A percentile compares a stretch with the other conserved stretches of the same genome.
Evolutionary conservation across 2,888 invertebrate genomes (phyloP).

Genomic region (Acronicta psi): DNA sequence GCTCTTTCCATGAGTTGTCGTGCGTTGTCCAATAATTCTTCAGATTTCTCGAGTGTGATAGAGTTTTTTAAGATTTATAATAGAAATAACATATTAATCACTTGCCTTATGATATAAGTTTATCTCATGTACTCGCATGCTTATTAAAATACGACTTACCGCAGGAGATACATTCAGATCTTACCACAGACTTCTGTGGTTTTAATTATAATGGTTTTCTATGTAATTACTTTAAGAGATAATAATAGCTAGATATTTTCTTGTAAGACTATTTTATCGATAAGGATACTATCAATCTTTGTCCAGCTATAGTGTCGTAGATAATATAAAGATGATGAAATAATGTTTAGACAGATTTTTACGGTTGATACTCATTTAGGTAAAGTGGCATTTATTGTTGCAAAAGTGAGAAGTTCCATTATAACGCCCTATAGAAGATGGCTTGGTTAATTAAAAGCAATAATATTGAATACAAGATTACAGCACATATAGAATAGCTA

Average conservation of each 20-base stretch:
- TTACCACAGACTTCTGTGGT: conserved; percentile 43
- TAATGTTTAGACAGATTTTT: conserved; percentile 59
- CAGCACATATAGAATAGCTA: conserved; percentile 51
- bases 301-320: conserved; percentile 68
- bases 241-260: conserved; percentile 65
- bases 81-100: conserved; percentile 60
- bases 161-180: conserved; percentile 44
- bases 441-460: conserved; percentile 50
- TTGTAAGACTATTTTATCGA: conserved; percentile 64
- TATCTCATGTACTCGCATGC: conserved; percentile 78
- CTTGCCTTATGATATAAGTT: conserved; percentile 79
- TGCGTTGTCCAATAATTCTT: conserved; percentile 61
- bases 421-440: conserved; percentile 33
- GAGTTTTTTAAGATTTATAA: conserved; percentile 37
- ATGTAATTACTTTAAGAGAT: conserved; percentile 59
- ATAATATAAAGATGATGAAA: conserved; percentile 53
- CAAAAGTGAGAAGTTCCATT: conserved; percentile 44
- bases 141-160: conserved; percentile 64
- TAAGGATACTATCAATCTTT: conserved; percentile 66
- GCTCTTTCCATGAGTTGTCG: conserved; percentile 58
- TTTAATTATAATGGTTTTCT: conserved; percentile 61
- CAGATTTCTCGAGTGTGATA: conserved; percentile 63
- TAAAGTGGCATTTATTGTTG: conserved; percentile 56
- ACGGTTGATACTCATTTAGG: conserved; percentile 61
- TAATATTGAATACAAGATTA: conserved; percentile 46